Evolutionary conservation across 2,888 invertebrate species (phyloP).

Genomic region (Amitus sp.): DNA sequence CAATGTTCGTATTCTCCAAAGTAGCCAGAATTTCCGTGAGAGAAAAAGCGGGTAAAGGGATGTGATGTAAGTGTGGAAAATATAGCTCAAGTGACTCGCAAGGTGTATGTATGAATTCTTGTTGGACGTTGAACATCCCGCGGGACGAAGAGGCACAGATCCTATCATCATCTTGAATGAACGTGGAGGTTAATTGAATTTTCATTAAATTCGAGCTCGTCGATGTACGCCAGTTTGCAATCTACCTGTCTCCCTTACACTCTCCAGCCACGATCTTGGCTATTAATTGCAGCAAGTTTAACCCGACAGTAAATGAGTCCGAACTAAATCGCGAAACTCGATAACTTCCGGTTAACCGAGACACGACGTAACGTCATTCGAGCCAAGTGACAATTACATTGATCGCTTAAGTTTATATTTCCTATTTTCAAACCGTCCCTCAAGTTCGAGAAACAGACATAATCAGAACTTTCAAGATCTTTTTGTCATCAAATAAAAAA

Average conservation of each 20-base stretch:
- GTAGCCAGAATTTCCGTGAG: too few species aligned
- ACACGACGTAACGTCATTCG: neutral
- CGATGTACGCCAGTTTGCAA: constrained; percentile 13
- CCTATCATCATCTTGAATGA: constrained; percentile 26
- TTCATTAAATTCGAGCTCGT: constrained; percentile 30
- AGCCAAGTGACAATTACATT: too few species aligned
- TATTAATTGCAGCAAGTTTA: constrained; percentile 33
- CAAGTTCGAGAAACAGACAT: too few species aligned
- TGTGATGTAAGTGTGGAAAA: too few species aligned
- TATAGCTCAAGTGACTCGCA: neutral
- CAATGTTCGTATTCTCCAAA: too few species aligned
- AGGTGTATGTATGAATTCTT: constrained; percentile 21
- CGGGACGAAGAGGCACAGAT: constrained; percentile 16
- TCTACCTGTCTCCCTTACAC: constrained; percentile 22
- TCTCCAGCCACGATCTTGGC: constrained; percentile 17
- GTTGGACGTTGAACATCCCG: constrained; percentile 13
- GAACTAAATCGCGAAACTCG: constrained; percentile 1
- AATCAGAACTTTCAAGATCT: too few species aligned
- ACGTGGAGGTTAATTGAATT: constrained; percentile 34
- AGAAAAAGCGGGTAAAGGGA: too few species aligned
- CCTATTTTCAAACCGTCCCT: too few species aligned
- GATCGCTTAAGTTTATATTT: too few species aligned
- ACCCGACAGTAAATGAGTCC: too few species aligned
- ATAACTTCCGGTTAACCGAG: neutral
- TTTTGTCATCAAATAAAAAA: too few species aligned